Evolutionary conservation across 2,113 vertebrate species (phyloP), one percentile per base, ranked within the genome.

Genomic region (Edolisoma coerulescens): DNA sequence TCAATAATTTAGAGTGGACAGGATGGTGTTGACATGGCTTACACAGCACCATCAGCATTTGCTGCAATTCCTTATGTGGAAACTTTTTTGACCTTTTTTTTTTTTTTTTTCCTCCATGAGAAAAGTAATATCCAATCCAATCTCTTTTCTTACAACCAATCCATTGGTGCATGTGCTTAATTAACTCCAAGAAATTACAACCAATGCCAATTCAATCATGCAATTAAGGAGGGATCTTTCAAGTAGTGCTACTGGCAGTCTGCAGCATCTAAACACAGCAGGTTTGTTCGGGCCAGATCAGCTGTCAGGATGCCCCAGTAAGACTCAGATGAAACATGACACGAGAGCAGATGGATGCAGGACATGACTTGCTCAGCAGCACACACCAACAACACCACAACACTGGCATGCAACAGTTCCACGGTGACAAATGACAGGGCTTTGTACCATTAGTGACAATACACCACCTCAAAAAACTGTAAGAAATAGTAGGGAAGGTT

Each of bases 191-290:
- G 96, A 91, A 97, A 94, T 94, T 90, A 92, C 54, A 88, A 95
- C 88, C 96, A 95, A 96, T 88, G 96, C 94, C 76, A 96, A 76
- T 47, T 93, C 24, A 92, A 47, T 53, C 96, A 97, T 96, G 96
- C 96, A 96, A 1, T 73, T 92, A 49, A 77, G 50, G 85, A 84
- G 83, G 37, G 77, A 77, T 71, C 75, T 86, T 75, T 86, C 59
- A 52, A 63, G 69, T 49, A 86, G 70, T 16, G 68, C 52, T 27
- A 33, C 20, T 47, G 86, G 56, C 53, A 95, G 61, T 44, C 65
- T 92, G n/a, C 63, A 86, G 82, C 86, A 56, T 63, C 33, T 45
- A 60, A 93, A 69, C 57, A 87, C 16, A 96, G 71, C 57, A 74
- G 89, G 71, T 70, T 54, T 82, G 73, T 35, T 76, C 41, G 50